Conservation (phyloP, 1,140 invertebrate species). For the Chelonus insularis region DNA sequence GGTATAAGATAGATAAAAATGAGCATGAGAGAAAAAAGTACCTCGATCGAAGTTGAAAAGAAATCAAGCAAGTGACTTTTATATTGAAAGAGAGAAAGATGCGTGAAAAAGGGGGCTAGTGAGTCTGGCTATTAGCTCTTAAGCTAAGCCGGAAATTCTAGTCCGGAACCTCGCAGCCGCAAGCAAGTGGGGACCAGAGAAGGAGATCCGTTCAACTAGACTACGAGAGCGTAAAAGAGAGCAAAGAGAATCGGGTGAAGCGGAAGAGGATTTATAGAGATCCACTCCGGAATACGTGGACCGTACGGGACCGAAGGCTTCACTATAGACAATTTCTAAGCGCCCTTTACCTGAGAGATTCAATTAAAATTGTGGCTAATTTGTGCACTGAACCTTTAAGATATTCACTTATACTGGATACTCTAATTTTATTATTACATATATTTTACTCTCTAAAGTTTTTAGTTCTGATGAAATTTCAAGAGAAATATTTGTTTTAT, state of each 20-base stretch:
- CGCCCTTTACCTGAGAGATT: conserved; percentile 29
- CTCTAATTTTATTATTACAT: too few relatives aligned
- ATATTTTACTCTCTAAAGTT: not conserved
- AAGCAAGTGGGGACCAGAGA: conserved; percentile 21
- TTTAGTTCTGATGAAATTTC: too few relatives aligned
- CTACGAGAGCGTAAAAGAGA: conserved; percentile 24
- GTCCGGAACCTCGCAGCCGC: conserved; percentile 35
- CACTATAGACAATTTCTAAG: not conserved
- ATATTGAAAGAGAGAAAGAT: not conserved
- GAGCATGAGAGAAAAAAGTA: too few relatives aligned
- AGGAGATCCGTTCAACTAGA: conserved; percentile 8
- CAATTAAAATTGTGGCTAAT: conserved; percentile 46
- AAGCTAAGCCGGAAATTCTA: conserved; percentile 49
- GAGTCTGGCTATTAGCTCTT: conserved; percentile 46
- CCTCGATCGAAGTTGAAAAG: not conserved
- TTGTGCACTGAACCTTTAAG: conserved; percentile 22
- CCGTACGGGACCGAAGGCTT: conserved; percentile 34
- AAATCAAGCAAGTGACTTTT: conserved; percentile 4
- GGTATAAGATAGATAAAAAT: too few relatives aligned
- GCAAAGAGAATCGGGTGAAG: conserved; percentile 14
- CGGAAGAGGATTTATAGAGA: conserved; percentile 43
- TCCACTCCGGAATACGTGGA: conserved; percentile 33
- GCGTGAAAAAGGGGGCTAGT: conserved; percentile 9
- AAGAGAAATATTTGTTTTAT: too few relatives aligned
- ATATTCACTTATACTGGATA: too few relatives aligned